Evolutionary conservation across 1,140 invertebrate species (phyloP).

Genomic region (Plodia interpunctella): DNA sequence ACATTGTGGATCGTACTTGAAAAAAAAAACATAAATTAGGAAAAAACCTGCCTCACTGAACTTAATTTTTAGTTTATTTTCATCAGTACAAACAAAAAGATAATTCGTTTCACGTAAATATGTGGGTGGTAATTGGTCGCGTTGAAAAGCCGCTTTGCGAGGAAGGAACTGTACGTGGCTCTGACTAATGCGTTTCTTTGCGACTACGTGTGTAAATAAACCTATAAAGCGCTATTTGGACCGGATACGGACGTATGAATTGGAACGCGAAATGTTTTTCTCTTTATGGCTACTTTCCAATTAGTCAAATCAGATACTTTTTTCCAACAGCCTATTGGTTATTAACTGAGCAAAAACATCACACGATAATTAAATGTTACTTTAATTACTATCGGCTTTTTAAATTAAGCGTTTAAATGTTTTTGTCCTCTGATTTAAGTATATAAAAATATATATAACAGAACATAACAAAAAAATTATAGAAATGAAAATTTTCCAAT

Average conservation of each 20-base stretch:
- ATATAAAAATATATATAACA: too few species aligned
- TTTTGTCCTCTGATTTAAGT: too few species aligned
- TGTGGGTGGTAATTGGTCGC: neutral
- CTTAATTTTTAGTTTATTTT: neutral
- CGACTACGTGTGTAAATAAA: neutral
- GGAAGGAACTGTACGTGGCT: neutral
- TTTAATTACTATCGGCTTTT: too few species aligned
- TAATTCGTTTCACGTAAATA: neutral
- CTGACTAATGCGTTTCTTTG: constrained; percentile 2
- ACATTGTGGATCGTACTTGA: too few species aligned
- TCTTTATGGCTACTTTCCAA: neutral
- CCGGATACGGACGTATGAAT: neutral
- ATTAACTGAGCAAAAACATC: too few species aligned
- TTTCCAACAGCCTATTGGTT: too few species aligned
- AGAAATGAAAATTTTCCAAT: too few species aligned
- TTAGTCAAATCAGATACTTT: too few species aligned
- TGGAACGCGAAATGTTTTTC: neutral
- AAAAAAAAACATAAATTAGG: too few species aligned
- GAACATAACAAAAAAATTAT: too few species aligned
- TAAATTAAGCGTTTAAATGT: too few species aligned
- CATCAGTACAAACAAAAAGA: neutral
- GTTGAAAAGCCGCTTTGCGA: neutral
- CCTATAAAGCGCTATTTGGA: neutral
- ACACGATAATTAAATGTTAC: too few species aligned
- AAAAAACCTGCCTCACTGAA: neutral